Evolutionary conservation across 2,888 invertebrate genomes (phyloP).

Genomic region (Dryadula phaetusa): DNA sequence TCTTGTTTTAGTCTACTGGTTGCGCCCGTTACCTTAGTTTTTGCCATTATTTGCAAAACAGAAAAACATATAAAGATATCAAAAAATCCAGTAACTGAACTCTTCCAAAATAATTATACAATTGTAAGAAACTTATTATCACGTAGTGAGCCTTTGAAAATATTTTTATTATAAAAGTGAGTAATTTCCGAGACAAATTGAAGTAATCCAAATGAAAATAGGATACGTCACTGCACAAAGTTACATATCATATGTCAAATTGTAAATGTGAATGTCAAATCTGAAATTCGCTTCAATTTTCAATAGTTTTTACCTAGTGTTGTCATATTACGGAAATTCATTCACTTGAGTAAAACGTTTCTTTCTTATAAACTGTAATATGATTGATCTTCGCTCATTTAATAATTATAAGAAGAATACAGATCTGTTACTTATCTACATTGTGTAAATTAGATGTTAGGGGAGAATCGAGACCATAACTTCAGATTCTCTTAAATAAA

Average conservation of each 20-base stretch:
- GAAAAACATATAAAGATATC: slow-evolving; percentile 34
- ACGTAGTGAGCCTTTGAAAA: neutral
- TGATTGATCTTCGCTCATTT: too few species aligned
- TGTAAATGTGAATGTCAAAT: slow-evolving; percentile 19
- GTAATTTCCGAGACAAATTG: slow-evolving; percentile 40
- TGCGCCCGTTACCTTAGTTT: slow-evolving; percentile 86
- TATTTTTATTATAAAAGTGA: neutral
- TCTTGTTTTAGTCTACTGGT: slow-evolving; percentile 96
- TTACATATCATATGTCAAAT: slow-evolving; percentile 21
- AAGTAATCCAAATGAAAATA: slow-evolving; percentile 42
- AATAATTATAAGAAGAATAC: too few species aligned
- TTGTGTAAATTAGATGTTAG: too few species aligned
- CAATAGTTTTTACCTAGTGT: neutral
- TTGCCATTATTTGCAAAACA: slow-evolving; percentile 68
- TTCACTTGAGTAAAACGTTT: too few species aligned
- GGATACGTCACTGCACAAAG: slow-evolving; percentile 44
- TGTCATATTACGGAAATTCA: neutral
- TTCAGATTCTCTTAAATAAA: too few species aligned
- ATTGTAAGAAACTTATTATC: neutral
- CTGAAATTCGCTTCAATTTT: slow-evolving; percentile 6
- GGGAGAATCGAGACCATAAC: too few species aligned
- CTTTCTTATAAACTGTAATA: too few species aligned
- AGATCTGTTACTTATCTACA: too few species aligned
- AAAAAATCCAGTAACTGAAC: neutral
- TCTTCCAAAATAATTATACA: neutral